Evolutionary conservation across 2,888 invertebrate genomes (phyloP).

Genomic region (Microctonus brassicae): DNA sequence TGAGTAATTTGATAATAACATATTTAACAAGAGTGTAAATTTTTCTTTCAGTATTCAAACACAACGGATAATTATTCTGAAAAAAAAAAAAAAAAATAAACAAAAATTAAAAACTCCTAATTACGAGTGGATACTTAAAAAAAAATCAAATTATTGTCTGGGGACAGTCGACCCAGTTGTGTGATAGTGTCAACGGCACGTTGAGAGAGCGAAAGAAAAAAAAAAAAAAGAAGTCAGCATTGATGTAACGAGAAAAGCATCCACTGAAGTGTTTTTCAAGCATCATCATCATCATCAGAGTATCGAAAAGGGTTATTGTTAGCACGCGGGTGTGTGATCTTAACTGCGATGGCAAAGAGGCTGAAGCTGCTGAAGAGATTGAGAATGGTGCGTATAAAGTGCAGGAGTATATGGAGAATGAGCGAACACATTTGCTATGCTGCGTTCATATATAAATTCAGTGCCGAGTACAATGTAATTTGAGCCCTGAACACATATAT

Average conservation of each 20-base stretch:
- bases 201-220: slow-evolving; percentile 2
- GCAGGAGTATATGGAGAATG: slow-evolving; percentile 39
- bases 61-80: not conserved
- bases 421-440: slow-evolving; percentile 52
- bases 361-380: not conserved
- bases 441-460: slow-evolving; percentile 42
- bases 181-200: slow-evolving; percentile 31
- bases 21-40: no score
- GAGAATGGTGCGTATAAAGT: not conserved
- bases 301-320: slow-evolving; percentile 7
- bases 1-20: no score
- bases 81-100: no score
- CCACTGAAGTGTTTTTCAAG: not conserved
- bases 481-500: slow-evolving; percentile 10
- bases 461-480: slow-evolving; percentile 39
- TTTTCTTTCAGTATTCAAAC: no score
- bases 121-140: not conserved
- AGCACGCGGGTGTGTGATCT: slow-evolving; percentile 5
- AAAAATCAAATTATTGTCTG: not conserved
- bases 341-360: not conserved
- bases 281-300: not conserved
- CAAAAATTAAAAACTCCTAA: no score
- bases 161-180: slow-evolving; percentile 30
- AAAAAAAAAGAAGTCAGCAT: not conserved
- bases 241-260: slow-evolving; percentile 6